These are phyloP conservation scores for Germaria angustata DNA, from an alignment of 2,888 invertebrate genomes.

Conservation along the genomic window DNA sequence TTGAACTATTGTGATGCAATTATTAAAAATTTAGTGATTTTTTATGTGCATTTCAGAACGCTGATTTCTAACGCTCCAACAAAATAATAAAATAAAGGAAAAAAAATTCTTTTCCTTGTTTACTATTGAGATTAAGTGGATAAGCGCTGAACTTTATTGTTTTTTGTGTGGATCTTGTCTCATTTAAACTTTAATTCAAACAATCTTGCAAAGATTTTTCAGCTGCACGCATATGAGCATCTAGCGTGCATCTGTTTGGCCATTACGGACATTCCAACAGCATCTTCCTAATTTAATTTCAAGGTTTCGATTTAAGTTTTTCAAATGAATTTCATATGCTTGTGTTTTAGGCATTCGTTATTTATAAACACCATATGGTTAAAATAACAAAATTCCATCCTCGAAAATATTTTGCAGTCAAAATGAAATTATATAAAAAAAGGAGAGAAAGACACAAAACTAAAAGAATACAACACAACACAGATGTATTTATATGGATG, in stretches of 20 bases:
- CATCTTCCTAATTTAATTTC: constrained; percentile 1
- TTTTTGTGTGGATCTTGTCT: too few species aligned
- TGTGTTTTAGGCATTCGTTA: constrained; percentile 24
- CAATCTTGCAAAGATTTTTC: too few species aligned
- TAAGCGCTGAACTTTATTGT: too few species aligned
- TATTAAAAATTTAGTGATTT: too few species aligned
- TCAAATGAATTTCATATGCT: constrained; percentile 12
- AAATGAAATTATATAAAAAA: not conserved
- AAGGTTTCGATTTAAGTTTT: constrained; percentile 14
- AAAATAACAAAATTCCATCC: not conserved
- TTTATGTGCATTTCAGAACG: too few species aligned
- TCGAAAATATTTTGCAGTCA: not conserved
- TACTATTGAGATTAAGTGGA: too few species aligned
- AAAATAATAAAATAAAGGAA: too few species aligned
- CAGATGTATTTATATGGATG: not conserved
- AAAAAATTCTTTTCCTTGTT: too few species aligned
- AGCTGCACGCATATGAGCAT: not conserved
- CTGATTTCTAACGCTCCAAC: too few species aligned
- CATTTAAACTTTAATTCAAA: too few species aligned
- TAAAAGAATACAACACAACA: not conserved
- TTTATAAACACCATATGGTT: constrained; percentile 42
- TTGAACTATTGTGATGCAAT: too few species aligned
- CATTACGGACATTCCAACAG: not conserved
- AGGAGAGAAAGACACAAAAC: not conserved
- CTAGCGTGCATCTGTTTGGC: not conserved